These are phyloP conservation scores for Dicrurus megarhynchus DNA, from an alignment of 2,113 vertebrate species.

Conservation along the genomic window DNA sequence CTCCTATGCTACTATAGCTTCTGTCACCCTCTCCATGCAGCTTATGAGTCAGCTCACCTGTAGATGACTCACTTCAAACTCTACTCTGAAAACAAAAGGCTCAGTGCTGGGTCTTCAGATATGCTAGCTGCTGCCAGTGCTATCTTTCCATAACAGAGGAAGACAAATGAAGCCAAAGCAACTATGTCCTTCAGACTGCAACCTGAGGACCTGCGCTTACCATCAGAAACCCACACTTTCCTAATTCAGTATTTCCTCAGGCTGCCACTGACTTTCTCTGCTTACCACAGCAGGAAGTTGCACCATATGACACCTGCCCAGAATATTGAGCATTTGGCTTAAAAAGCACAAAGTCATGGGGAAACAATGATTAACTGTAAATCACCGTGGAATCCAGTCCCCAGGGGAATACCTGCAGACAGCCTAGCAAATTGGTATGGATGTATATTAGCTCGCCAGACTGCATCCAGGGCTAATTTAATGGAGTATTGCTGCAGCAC, in stretches of 20 bases:
- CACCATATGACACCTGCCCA: not conserved
- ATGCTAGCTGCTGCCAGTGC: not conserved
- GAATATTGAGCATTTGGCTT: constrained; percentile 17
- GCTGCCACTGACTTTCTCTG: constrained; percentile 5
- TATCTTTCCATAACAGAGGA: not conserved
- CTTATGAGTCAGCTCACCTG: not conserved
- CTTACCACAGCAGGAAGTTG: constrained; percentile 4
- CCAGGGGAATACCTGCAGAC: constrained; percentile 7
- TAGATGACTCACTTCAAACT: not conserved
- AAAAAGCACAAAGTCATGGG: constrained; percentile 35
- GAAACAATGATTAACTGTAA: constrained; percentile 14
- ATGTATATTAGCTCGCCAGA: constrained; percentile 18
- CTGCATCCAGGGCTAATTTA: not conserved
- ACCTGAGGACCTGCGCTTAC: not conserved
- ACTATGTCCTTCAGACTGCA: not conserved
- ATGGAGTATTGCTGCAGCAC: not conserved
- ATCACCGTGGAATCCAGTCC: not conserved
- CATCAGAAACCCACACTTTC: not conserved
- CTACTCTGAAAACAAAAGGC: not conserved
- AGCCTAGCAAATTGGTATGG: constrained; percentile 12
- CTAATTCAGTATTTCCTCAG: not conserved
- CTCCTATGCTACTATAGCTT: not conserved
- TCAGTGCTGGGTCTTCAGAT: not conserved
- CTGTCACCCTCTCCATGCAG: not conserved
- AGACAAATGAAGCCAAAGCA: not conserved